These are phyloP conservation scores for Periparus ater DNA, from an alignment of 2,797 vertebrate genomes.

Conservation along the genomic window DNA sequence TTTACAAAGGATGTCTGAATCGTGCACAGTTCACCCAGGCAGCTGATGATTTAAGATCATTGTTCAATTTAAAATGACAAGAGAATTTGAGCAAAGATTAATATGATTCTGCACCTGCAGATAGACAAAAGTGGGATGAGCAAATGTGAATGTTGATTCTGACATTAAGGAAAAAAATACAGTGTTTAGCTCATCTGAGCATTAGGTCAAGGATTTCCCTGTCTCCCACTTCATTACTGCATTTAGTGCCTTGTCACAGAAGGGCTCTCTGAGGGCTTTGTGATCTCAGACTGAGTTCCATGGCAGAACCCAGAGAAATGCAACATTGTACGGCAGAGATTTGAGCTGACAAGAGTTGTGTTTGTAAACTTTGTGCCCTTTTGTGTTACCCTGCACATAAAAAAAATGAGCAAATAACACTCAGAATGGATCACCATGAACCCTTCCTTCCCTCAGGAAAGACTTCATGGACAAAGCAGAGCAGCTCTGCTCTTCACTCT, in stretches of 20 bases:
- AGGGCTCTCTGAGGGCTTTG: not conserved
- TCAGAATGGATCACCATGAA: fast-evolving
- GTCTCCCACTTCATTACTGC: not conserved
- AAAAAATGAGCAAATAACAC: not conserved
- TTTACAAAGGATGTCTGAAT: not conserved
- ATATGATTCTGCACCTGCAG: not conserved
- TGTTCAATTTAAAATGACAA: not conserved
- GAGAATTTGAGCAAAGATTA: not conserved
- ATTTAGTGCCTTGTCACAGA: not conserved
- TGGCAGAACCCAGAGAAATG: not conserved
- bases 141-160: not conserved
- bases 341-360: not conserved
- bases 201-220: not conserved
- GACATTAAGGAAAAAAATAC: not conserved
- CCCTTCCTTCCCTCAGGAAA: not conserved
- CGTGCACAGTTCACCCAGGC: not conserved
- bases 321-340: not conserved
- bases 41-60: not conserved
- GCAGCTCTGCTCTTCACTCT: not conserved
- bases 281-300: fast-evolving
- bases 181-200: not conserved
- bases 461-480: not conserved
- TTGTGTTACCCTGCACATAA: not conserved
- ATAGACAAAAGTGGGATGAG: not conserved
- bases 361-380: not conserved